These are phyloP conservation scores for Melieria omissa DNA, from an alignment of 2,888 invertebrate species.

Conservation along the genomic window DNA sequence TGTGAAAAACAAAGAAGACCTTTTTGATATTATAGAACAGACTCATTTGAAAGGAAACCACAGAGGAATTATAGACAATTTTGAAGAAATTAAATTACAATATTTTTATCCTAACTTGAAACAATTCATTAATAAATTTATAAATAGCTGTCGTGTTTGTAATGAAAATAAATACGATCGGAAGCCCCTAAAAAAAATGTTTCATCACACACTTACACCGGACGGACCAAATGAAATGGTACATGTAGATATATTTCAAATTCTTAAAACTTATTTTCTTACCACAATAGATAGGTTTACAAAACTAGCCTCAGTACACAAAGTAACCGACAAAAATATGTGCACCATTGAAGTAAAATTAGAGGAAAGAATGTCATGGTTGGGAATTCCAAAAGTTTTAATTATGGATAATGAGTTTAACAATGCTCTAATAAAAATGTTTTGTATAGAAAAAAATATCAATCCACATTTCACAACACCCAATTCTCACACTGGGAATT, in stretches of 20 bases:
- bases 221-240: conserved; percentile 17
- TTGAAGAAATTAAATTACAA: conserved; percentile 18
- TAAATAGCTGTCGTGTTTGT: conserved; percentile 22
- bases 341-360: conserved; percentile 29
- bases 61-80: conserved; percentile 27
- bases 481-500: conserved; percentile 27
- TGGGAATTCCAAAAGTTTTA: conserved; percentile 34
- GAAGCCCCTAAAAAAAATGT: conserved; percentile 20
- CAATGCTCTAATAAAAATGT: conserved; percentile 33
- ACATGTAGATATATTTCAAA: conserved; percentile 20
- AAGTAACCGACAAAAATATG: conserved; percentile 32
- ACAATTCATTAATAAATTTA: conserved; percentile 21
- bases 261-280: conserved; percentile 17
- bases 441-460: conserved; percentile 23
- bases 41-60: conserved; percentile 27
- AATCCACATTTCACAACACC: conserved; percentile 30
- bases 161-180: conserved; percentile 29
- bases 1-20: conserved; percentile 6
- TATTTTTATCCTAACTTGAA: conserved; percentile 29
- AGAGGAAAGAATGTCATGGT: conserved; percentile 21
- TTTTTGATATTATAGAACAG: conserved; percentile 20
- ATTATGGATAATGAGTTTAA: conserved; percentile 37
- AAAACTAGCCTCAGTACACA: conserved; percentile 30
- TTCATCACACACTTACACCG: conserved; percentile 20
- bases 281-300: conserved; percentile 38